These are phyloP conservation scores for Latrodectus elegans DNA, from an alignment of 2,888 invertebrate genomes.

Conservation along the genomic window DNA sequence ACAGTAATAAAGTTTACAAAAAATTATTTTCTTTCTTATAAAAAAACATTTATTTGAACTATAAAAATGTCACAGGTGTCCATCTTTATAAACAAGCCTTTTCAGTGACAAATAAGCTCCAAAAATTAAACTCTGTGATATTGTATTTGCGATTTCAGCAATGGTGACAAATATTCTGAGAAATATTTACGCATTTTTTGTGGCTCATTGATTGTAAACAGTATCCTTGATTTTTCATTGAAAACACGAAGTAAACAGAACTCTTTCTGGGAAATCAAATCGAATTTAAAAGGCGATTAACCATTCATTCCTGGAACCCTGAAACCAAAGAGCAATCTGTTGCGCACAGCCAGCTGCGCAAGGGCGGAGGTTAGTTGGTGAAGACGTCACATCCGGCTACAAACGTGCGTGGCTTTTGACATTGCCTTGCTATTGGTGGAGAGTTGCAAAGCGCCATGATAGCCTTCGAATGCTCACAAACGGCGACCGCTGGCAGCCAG, in stretches of 20 bases:
- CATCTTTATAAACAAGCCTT: slow-evolving; percentile 15
- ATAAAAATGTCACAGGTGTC: too few relatives aligned
- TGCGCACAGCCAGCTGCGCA: slow-evolving; percentile 64
- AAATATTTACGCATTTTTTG: too few relatives aligned
- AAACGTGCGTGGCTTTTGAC: slow-evolving; percentile 43
- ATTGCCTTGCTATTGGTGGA: slow-evolving; percentile 49
- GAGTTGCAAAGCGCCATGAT: slow-evolving; percentile 52
- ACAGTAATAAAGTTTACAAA: too few relatives aligned
- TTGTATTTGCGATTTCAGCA: too few relatives aligned
- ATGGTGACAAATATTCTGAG: too few relatives aligned
- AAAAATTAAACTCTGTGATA: too few relatives aligned
- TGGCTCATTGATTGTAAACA: too few relatives aligned
- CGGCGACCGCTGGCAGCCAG: slow-evolving; percentile 38
- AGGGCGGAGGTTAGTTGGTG: slow-evolving; percentile 61
- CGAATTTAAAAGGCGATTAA: slow-evolving; percentile 7
- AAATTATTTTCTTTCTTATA: too few relatives aligned
- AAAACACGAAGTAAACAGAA: not conserved
- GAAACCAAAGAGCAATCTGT: slow-evolving; percentile 40
- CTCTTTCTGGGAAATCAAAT: not conserved
- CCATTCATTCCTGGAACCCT: slow-evolving; percentile 30
- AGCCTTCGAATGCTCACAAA: slow-evolving; percentile 26
- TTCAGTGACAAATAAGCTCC: not conserved
- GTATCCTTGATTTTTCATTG: not conserved
- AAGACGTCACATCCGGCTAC: slow-evolving; percentile 64
- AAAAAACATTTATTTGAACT: too few relatives aligned